phyloP scores from a whole-genome alignment of 2,113 vertebrate genomes.

The Clarias magur region DNA sequence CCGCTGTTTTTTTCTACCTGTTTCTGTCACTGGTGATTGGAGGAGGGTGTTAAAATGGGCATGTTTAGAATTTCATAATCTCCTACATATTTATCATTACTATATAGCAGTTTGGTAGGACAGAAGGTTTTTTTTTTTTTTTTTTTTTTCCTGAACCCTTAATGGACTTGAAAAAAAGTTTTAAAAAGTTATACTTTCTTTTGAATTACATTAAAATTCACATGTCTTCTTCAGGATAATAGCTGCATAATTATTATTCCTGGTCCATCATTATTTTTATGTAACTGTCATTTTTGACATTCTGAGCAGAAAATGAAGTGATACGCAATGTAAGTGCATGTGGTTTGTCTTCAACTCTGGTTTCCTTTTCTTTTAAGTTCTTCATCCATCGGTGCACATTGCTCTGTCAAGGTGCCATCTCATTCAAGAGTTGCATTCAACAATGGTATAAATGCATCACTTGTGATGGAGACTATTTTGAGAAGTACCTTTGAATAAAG shows the following conservation, averaged over 20 bases:
- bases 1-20: slow-evolving; percentile 23
- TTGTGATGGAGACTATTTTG: too few relatives aligned
- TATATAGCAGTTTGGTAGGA: slow-evolving; percentile 4
- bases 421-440: too few relatives aligned
- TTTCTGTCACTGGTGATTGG: slow-evolving; percentile 41
- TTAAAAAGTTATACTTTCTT: not conserved
- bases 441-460: too few relatives aligned
- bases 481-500: too few relatives aligned
- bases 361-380: too few relatives aligned
- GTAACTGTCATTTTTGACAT: not conserved
- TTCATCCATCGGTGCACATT: too few relatives aligned
- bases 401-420: too few relatives aligned
- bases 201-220: not conserved
- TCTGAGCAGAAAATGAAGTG: not conserved
- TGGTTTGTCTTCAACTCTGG: too few relatives aligned
- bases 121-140: slow-evolving; percentile 24
- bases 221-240: not conserved
- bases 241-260: not conserved
- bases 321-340: not conserved
- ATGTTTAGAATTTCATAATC: slow-evolving; percentile 35
- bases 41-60: slow-evolving; percentile 2
- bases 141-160: not conserved
- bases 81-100: slow-evolving; percentile 8
- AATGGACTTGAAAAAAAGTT: not conserved
- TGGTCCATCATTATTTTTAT: not conserved